A percentile compares a stretch with the other conserved stretches of the same genome.
These are phyloP conservation scores for Peromyscus nudipes DNA, from an alignment of 2,797 vertebrate genomes.

Conservation along the genomic window DNA sequence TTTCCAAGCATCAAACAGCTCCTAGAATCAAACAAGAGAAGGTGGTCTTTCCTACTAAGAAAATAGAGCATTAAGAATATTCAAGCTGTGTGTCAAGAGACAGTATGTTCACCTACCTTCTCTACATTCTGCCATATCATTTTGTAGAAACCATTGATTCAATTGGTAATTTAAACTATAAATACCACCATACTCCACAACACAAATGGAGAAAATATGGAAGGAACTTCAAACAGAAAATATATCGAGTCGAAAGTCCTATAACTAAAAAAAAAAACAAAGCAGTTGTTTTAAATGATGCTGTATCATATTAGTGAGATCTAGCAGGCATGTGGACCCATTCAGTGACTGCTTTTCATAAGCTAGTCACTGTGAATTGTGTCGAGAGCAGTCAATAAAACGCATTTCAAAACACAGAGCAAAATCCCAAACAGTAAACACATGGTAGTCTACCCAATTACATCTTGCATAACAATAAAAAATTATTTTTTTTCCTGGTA, in stretches of 20 bases:
- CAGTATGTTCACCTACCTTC: not conserved
- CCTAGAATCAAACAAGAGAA: not conserved
- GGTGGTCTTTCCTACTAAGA: not conserved
- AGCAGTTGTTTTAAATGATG: not conserved
- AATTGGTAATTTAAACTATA: not conserved
- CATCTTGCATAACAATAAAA: not conserved
- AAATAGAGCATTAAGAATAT: not conserved
- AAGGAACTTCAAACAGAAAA: not conserved
- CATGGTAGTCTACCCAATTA: not conserved
- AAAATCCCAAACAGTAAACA: not conserved
- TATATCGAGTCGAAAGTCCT: not conserved
- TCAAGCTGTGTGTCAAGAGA: accelerated
- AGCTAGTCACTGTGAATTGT: not conserved
- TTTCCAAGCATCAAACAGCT: not conserved
- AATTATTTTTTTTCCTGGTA: not conserved
- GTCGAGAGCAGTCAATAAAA: not conserved
- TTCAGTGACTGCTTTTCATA: conserved; percentile 1
- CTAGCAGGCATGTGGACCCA: not conserved
- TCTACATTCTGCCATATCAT: not conserved
- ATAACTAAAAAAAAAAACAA: not conserved
- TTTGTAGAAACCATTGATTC: not conserved
- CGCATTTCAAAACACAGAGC: not conserved
- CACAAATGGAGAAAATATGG: not conserved
- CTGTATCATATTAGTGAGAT: not conserved
- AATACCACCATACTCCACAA: not conserved